A percentile compares a stretch with the other conserved stretches of the same genome.
phyloP scores from a whole-genome alignment of 2,113 vertebrate species.

The Henicopernis longicauda region DNA sequence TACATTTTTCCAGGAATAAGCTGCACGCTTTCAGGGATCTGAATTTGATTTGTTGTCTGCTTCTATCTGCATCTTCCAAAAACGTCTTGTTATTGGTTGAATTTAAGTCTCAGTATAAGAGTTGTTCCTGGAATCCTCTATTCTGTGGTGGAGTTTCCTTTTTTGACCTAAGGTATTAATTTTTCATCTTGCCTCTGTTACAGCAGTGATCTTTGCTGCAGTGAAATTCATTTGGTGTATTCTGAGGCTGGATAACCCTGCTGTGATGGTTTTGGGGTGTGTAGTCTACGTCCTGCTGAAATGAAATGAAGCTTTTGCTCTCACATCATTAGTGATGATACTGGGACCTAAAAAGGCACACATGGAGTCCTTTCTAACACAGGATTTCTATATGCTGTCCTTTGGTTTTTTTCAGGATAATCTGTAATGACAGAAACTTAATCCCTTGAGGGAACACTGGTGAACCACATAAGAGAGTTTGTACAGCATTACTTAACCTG shows the following conservation, averaged over 20 bases:
- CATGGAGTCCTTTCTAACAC: neutral
- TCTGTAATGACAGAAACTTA: neutral
- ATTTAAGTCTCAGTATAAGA: neutral
- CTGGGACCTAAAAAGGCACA: neutral
- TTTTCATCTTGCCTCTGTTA: neutral
- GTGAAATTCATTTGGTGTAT: neutral
- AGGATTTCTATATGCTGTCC: neutral
- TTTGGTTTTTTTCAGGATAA: rapidly evolving
- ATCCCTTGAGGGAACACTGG: neutral
- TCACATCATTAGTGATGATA: neutral
- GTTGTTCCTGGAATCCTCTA: neutral
- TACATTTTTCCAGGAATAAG: neutral
- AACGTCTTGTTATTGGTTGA: neutral
- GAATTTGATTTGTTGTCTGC: neutral
- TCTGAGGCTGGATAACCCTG: neutral
- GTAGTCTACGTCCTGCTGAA: neutral
- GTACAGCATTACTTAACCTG: neutral
- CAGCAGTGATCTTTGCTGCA: neutral
- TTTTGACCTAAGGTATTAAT: neutral
- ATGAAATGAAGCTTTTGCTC: neutral
- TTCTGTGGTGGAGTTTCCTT: neutral
- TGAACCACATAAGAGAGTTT: neutral
- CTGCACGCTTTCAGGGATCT: neutral
- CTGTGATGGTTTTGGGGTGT: neutral
- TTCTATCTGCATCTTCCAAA: neutral